phyloP scores from a whole-genome alignment of 2,113 vertebrate species.

The Cyprinodon tularosa region DNA sequence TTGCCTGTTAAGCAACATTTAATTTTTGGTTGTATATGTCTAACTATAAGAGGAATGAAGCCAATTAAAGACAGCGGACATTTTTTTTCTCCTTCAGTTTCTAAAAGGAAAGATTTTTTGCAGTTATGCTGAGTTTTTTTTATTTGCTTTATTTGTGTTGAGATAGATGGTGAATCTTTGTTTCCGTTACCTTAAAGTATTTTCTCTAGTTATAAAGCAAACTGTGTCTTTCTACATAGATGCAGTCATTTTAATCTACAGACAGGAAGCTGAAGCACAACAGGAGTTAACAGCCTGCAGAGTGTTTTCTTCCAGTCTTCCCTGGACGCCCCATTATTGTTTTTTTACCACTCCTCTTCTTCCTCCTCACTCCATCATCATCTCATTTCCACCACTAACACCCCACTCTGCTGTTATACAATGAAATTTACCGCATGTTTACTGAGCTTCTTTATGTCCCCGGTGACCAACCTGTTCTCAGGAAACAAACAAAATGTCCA shows the following conservation, averaged over 20 bases:
- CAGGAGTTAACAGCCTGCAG: neutral
- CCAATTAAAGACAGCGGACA: too few species aligned
- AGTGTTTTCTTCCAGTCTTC: neutral
- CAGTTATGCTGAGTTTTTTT: neutral
- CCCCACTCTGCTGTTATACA: conserved; percentile 24
- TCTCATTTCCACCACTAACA: conserved; percentile 1
- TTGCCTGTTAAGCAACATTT: too few species aligned
- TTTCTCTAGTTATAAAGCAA: neutral
- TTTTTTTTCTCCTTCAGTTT: neutral
- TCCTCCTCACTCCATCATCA: neutral
- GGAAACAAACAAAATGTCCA: conserved; percentile 8
- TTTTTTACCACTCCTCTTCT: neutral
- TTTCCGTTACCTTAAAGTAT: neutral
- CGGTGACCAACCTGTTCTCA: conserved; percentile 9
- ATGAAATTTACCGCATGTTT: conserved; percentile 8
- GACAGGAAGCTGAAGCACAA: neutral
- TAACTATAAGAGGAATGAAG: too few species aligned
- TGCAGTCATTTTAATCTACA: neutral
- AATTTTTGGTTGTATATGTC: too few species aligned
- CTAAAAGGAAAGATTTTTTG: neutral
- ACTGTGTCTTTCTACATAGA: neutral
- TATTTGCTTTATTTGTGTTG: neutral
- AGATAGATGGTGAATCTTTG: neutral
- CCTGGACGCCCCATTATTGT: neutral
- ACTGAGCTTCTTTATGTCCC: conserved; percentile 23